These are phyloP conservation scores for Crossaster papposus DNA, from an alignment of 53 echinoderm and acorn worm species.

Conservation along the genomic window DNA sequence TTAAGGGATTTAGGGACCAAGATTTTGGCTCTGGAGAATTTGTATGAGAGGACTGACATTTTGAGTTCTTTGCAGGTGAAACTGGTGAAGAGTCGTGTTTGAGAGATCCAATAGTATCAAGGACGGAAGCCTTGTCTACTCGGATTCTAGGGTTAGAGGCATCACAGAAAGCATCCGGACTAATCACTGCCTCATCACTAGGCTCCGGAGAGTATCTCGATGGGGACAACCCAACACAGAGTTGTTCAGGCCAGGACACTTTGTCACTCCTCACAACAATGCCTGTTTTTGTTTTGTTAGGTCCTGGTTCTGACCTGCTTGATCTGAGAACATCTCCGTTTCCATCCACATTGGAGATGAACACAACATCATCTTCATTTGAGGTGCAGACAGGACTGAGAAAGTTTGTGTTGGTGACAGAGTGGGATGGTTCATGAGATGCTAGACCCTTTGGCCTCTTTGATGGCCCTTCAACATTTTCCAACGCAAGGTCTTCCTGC, in stretches of 20 bases:
- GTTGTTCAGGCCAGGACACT: conserved; percentile 28
- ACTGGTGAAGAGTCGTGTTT: not conserved
- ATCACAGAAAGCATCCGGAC: conserved; percentile 2
- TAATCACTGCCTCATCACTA: not conserved
- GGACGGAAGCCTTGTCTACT: not conserved
- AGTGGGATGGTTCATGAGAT: not conserved
- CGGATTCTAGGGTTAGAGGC: conserved; percentile 31
- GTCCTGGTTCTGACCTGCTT: no score
- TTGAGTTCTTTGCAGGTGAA: not conserved
- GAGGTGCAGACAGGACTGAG: conserved; percentile 12
- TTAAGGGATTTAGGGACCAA: not conserved
- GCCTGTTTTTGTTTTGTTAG: not conserved
- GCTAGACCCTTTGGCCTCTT: conserved; percentile 17
- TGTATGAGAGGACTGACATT: not conserved
- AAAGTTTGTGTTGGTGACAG: conserved; percentile 7
- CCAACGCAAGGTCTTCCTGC: not conserved
- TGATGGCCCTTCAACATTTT: not conserved
- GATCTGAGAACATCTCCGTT: not conserved
- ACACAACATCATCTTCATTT: conserved; percentile 23
- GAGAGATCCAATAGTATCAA: not conserved
- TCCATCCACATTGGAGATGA: conserved; percentile 14
- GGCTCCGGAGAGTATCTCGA: conserved; percentile 18
- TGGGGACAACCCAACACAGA: conserved; percentile 48
- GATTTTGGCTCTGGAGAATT: not conserved
- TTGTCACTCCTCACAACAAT: not conserved